phyloP scores from a whole-genome alignment of 2,888 invertebrate genomes.

The Temnothorax rugatulus region DNA sequence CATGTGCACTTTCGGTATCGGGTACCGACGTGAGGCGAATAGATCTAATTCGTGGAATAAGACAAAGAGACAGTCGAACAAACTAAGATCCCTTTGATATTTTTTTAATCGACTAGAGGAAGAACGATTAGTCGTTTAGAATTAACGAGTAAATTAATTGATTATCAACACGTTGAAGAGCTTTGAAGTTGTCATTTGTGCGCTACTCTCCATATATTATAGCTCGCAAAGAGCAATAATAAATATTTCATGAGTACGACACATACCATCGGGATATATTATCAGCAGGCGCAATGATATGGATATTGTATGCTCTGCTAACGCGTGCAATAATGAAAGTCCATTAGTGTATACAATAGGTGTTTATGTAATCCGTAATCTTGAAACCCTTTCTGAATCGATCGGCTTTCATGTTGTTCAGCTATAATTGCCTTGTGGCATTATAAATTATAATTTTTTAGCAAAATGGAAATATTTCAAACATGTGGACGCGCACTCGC shows the following conservation, averaged over 20 bases:
- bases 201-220: background rate
- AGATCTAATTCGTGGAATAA: background rate
- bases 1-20: conserved; percentile 25
- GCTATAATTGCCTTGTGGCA: conserved; percentile 22
- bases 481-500: background rate
- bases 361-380: conserved; percentile 41
- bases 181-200: conserved; percentile 4
- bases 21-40: conserved; percentile 47
- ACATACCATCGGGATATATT: conserved; percentile 23
- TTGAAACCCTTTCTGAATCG: conserved; percentile 15
- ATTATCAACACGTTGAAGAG: conserved; percentile 15
- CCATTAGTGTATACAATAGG: conserved; percentile 29
- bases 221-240: conserved; percentile 32
- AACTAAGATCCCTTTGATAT: conserved; percentile 2
- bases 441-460: conserved; percentile 19
- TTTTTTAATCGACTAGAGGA: background rate
- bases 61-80: background rate
- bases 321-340: conserved; percentile 35
- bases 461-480: conserved; percentile 20
- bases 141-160: conserved; percentile 24
- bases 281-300: conserved; percentile 28
- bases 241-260: conserved; percentile 29
- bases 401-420: conserved; percentile 18
- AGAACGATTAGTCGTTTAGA: background rate
- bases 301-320: conserved; percentile 20